phyloP scores from a whole-genome alignment of 2,888 invertebrate species.

The Nomada fabriciana region DNA sequence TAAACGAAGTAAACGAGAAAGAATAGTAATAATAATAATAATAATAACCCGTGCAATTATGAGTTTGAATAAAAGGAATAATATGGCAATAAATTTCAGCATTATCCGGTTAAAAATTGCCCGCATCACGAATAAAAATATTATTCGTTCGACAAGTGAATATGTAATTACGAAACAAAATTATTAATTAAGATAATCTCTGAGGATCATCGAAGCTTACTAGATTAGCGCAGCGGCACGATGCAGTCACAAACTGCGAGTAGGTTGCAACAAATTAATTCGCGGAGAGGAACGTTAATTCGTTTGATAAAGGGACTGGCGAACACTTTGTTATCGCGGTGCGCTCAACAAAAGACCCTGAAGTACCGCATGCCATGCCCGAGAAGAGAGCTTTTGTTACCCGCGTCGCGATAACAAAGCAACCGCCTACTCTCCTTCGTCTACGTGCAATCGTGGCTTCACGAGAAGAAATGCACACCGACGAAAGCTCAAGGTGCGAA shows the following conservation, averaged over 20 bases:
- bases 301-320: slow-evolving; percentile 46
- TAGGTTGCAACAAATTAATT: slow-evolving; percentile 30
- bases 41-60: too few species aligned
- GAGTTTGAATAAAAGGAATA: too few species aligned
- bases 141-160: not conserved
- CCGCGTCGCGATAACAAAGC: slow-evolving; percentile 46
- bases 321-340: slow-evolving; percentile 50
- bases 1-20: too few species aligned
- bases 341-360: slow-evolving; percentile 54
- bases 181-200: not conserved
- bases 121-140: too few species aligned
- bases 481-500: slow-evolving; percentile 29
- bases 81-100: too few species aligned
- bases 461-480: slow-evolving; percentile 61
- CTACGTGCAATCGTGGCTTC: slow-evolving; percentile 56
- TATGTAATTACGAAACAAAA: not conserved
- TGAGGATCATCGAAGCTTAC: not conserved
- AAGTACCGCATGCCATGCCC: slow-evolving; percentile 46
- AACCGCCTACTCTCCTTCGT: slow-evolving; percentile 37
- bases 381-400: slow-evolving; percentile 51
- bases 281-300: slow-evolving; percentile 34
- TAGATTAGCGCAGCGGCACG: not conserved
- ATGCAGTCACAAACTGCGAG: too few species aligned
- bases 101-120: too few species aligned
- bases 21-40: too few species aligned